Base-by-base conservation (phyloP, 1,140 invertebrate genomes). In the Drosophila yakuba region DNA sequence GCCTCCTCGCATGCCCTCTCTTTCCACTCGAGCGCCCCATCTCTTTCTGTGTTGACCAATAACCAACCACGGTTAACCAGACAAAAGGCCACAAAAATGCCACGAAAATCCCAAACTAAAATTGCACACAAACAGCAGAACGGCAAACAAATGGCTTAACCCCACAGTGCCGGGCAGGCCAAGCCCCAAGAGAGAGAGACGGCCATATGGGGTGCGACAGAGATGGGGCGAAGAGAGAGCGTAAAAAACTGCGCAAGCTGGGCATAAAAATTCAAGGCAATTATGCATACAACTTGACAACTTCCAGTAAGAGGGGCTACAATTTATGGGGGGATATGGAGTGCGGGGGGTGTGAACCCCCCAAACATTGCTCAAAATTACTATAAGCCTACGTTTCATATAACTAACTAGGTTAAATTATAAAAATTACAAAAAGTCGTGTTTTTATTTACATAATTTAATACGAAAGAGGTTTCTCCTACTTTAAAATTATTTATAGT, bases 61-160 rank as follows among this genome's bases (percentile, higher is more conserved):
- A 89, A 91, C 90, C 90, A 91, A 91, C 85, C 77, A 91, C 80
- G 90, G 90, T 91, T 91, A 91, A 91, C 90, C 90, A 91, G 83
- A 91, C 75, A 91, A 91, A 91, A 91, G 90, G 90, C 90, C 90
- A 91, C 90, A 91, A 91, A 91, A 91, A 91, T 91, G 90, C 90
- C 90, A 91, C 90, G 89, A 88, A 91, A 91, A 91, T 91, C 80
- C 86, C 86, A 90, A 91, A 91, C 90, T 90, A 91, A 91, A 91
- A 86, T 71, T 90, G 85, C 78, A 90, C 80, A 85, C 85, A 90
- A 81, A 81, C 80, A 84, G 63, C 68, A 58, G 64, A 64, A 58
- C 36, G 66, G 38, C 64, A 71, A 80, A 44, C 64, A 71, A 66
- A 66, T 67, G 54, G 68, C 28, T 60, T 44, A 66, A 54, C 54